Percentiles rank a stretch among this genome's conserved stretches.
Conservation (phyloP, 37 sponge, comb jelly and placozoan species). For the Spongilla lacustris region DNA sequence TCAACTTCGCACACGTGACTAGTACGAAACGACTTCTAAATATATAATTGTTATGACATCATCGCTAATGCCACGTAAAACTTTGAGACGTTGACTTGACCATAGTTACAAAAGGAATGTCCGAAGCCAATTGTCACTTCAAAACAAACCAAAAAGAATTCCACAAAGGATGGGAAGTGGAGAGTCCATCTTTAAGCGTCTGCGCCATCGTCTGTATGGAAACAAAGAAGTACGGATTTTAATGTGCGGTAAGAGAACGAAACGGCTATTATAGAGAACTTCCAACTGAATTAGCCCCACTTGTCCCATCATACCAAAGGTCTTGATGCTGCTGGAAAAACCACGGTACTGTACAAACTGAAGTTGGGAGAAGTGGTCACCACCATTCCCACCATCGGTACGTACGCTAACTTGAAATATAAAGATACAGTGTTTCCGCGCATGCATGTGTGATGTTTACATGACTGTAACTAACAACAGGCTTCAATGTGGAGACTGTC, state of each 20-base stretch:
- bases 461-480: conserved; percentile 4
- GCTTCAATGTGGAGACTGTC: conserved; percentile 85
- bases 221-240: conserved; percentile 51
- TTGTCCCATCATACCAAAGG: conserved; percentile 42
- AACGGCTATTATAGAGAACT: neutral
- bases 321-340: conserved; percentile 92
- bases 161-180: conserved; percentile 7
- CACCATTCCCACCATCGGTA: conserved; percentile 92
- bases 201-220: conserved; percentile 9
- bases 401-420: neutral
- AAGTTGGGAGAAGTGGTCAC: conserved; percentile 91
- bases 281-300: no score
- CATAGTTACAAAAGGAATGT: neutral
- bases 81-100: no score
- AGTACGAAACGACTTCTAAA: no score
- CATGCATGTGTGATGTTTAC: neutral
- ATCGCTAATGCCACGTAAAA: no score
- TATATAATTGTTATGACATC: no score
- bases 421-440: no score
- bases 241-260: conserved; percentile 52
- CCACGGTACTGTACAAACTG: conserved; percentile 87
- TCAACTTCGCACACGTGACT: no score
- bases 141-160: no score
- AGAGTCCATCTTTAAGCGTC: neutral
- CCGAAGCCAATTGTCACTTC: no score